Percentiles rank a stretch among this genome's conserved stretches.
phyloP scores from a whole-genome alignment of 2,888 invertebrate genomes.

The Thereva nobilitata region DNA sequence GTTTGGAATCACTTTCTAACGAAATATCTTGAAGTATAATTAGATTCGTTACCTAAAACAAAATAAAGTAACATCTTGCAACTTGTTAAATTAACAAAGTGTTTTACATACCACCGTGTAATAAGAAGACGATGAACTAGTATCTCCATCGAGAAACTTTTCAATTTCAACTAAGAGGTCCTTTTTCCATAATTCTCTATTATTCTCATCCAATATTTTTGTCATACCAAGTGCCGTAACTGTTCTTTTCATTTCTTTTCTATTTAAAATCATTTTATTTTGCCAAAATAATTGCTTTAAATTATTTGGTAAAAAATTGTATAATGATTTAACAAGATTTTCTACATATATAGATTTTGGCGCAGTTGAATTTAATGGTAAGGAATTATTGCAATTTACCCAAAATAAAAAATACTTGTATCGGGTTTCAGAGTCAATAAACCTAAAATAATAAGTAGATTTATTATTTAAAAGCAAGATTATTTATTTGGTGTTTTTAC shows the following conservation, averaged over 20 bases:
- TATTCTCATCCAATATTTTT: background rate
- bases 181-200: background rate
- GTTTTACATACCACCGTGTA: background rate
- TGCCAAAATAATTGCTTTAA: constrained; percentile 15
- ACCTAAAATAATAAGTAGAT: background rate
- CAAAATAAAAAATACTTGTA: constrained; percentile 21
- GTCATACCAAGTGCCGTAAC: constrained; percentile 1
- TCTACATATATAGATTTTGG: constrained; percentile 9
- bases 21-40: no score
- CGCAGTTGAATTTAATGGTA: constrained; percentile 8
- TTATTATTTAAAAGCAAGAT: background rate
- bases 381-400: background rate
- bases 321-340: constrained; percentile 9
- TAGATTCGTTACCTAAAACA: no score
- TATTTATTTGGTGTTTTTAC: background rate
- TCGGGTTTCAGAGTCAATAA: constrained; percentile 10
- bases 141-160: background rate
- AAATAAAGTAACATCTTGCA: no score
- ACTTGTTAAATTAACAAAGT: no score
- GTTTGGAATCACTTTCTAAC: no score
- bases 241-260: background rate
- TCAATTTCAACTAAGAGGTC: background rate
- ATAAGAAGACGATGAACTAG: background rate
- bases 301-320: constrained; percentile 2
- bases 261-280: background rate